A percentile compares a stretch with the other conserved stretches of the same genome.
Conservation (phyloP, 2,797 vertebrate species). For the Apogon talboti region DNA sequence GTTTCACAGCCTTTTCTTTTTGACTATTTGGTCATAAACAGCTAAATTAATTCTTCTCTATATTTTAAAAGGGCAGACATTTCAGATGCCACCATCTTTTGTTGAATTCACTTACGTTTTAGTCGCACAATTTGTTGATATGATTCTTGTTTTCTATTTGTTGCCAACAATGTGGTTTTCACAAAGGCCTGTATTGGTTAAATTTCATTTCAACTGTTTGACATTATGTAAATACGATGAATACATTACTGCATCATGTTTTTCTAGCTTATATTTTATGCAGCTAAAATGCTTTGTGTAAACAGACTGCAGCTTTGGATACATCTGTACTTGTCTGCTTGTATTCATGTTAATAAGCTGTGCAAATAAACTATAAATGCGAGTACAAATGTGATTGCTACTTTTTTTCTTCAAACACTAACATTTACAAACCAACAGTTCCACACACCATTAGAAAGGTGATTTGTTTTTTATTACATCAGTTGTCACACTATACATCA, state of each 20-base stretch:
- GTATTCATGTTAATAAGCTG: conserved; percentile 5
- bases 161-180: conserved; percentile 53
- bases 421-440: conserved; percentile 28
- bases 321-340: neutral
- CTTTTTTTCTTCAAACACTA: neutral
- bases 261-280: conserved; percentile 26
- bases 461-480: conserved; percentile 50
- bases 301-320: too few relatives aligned
- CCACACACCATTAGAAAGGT: conserved; percentile 45
- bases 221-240: conserved; percentile 11
- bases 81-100: neutral
- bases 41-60: neutral
- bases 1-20: neutral
- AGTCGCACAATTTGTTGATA: neutral
- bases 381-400: neutral
- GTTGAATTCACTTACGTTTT: neutral
- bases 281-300: conserved; percentile 22
- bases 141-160: conserved; percentile 5
- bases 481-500: conserved; percentile 28
- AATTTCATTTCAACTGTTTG: neutral
- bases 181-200: conserved; percentile 32
- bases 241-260: neutral
- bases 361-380: conserved; percentile 37
- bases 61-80: neutral
- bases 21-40: neutral